These are phyloP conservation scores for Leucophenga montana DNA, from an alignment of 2,888 invertebrate genomes.

Conservation along the genomic window DNA sequence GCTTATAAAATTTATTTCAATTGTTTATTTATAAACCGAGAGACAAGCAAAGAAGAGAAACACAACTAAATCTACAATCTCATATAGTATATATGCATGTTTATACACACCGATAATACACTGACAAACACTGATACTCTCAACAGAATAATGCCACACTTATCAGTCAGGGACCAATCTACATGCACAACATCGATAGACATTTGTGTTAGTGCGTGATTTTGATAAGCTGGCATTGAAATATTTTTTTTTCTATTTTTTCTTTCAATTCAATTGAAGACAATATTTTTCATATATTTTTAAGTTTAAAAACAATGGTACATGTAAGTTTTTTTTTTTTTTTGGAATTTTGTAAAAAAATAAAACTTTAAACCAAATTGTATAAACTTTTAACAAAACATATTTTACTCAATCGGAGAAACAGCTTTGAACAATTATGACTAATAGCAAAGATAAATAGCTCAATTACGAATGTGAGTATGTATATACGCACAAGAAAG, in stretches of 20 bases:
- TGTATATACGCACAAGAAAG: background rate
- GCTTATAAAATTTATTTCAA: slow-evolving; percentile 18
- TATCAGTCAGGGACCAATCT: background rate
- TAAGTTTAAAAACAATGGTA: too few relatives aligned
- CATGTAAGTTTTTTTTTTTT: background rate
- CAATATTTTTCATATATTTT: background rate
- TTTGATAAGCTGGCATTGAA: slow-evolving; percentile 49
- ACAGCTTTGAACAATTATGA: background rate
- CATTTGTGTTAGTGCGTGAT: slow-evolving; percentile 31
- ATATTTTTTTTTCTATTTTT: slow-evolving; percentile 3
- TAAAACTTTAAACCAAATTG: background rate
- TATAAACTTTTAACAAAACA: background rate
- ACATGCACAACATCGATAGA: background rate
- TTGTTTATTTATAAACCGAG: slow-evolving; percentile 24
- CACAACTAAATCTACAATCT: background rate
- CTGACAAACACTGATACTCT: background rate
- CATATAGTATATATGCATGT: slow-evolving; percentile 4
- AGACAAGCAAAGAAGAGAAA: background rate
- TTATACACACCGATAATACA: background rate
- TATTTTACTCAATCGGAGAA: background rate
- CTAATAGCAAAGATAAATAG: background rate
- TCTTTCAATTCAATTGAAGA: background rate
- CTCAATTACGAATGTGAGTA: background rate
- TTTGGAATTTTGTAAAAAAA: background rate
- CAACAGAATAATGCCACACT: background rate